phyloP scores from a whole-genome alignment of 2,888 invertebrate species.

The Osmoderma eremita region DNA sequence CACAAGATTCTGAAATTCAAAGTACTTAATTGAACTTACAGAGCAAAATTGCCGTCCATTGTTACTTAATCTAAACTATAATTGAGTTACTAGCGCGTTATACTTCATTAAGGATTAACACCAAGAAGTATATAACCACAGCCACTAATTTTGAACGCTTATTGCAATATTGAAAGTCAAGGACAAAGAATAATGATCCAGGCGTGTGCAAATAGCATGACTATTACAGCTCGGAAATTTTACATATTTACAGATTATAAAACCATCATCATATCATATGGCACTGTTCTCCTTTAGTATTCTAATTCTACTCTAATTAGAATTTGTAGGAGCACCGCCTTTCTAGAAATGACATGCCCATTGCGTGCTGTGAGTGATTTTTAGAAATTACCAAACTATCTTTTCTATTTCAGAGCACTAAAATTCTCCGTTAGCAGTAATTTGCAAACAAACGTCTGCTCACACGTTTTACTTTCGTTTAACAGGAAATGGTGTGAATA shows the following conservation, averaged over 20 bases:
- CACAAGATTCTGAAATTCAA: too few species aligned
- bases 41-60: too few species aligned
- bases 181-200: neutral
- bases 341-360: neutral
- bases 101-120: neutral
- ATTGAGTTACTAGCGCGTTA: neutral
- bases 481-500: slow-evolving; percentile 32
- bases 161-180: slow-evolving; percentile 34
- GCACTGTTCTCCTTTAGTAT: too few species aligned
- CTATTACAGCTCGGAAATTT: neutral
- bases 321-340: neutral
- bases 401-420: slow-evolving; percentile 16
- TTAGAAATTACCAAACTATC: slow-evolving; percentile 19
- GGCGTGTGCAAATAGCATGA: slow-evolving; percentile 16
- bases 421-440: slow-evolving; percentile 8
- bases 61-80: too few species aligned
- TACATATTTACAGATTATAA: neutral
- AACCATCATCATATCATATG: neutral
- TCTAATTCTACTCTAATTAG: neutral
- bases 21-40: too few species aligned
- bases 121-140: neutral
- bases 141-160: slow-evolving; percentile 4
- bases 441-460: slow-evolving; percentile 29
- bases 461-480: slow-evolving; percentile 37
- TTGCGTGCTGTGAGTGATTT: neutral